phyloP scores from a whole-genome alignment of 2,888 invertebrate genomes.

The Cephus spinipes region DNA sequence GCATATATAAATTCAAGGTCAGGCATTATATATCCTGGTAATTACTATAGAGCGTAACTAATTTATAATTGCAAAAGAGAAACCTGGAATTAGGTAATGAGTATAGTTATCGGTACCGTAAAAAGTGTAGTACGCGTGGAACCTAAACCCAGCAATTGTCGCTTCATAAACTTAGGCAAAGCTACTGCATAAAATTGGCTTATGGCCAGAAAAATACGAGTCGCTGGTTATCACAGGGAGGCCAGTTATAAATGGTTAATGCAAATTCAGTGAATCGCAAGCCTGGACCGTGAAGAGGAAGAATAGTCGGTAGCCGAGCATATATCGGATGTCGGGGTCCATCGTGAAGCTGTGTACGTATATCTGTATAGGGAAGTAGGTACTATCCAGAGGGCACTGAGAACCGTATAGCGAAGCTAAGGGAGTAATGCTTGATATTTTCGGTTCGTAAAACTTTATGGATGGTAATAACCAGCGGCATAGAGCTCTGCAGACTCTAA shows the following conservation, averaged over 20 bases:
- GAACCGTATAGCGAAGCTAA: constrained; percentile 15
- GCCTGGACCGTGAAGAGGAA: neutral
- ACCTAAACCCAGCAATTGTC: constrained; percentile 22
- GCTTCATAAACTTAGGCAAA: constrained; percentile 28
- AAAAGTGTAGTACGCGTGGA: neutral
- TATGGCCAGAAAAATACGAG: neutral
- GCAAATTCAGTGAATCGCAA: constrained; percentile 6
- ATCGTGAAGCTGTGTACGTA: neutral
- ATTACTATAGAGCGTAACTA: neutral
- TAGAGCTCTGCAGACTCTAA: constrained; percentile 31
- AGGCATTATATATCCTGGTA: neutral
- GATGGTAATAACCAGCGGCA: constrained; percentile 35
- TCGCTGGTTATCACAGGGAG: neutral
- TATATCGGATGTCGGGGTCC: constrained; percentile 8
- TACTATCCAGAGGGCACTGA: constrained; percentile 9
- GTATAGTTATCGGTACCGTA: neutral
- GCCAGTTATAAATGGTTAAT: neutral
- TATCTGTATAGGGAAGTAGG: neutral
- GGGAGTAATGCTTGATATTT: constrained; percentile 43
- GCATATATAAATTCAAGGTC: neutral
- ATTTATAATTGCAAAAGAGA: neutral
- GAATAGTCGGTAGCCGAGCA: neutral
- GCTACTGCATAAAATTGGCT: neutral
- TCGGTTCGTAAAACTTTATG: constrained; percentile 49
- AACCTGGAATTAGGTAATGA: neutral